A percentile compares a stretch with the other conserved stretches of the same genome.
Conservation (phyloP, 2,888 invertebrate species). For the Macropis europaea region DNA sequence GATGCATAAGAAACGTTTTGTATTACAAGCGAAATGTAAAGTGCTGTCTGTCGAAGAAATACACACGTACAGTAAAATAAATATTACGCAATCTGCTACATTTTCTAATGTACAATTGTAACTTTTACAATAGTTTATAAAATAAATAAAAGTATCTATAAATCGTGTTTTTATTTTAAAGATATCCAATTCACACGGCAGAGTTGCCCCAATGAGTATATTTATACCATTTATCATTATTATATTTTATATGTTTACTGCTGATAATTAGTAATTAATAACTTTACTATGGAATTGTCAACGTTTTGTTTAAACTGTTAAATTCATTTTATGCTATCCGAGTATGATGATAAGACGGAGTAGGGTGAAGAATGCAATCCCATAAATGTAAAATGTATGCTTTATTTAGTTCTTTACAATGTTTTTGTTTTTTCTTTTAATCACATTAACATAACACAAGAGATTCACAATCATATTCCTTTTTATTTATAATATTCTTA, state of each 20-base stretch:
- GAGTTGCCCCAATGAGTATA: no score
- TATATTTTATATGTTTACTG: no score
- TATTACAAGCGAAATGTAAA: conserved; percentile 47
- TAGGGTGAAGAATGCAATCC: not conserved
- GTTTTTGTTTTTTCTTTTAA: conserved; percentile 82
- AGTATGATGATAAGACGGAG: no score
- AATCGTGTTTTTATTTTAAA: not conserved
- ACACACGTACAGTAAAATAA: conserved; percentile 53
- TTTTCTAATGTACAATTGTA: conserved; percentile 71
- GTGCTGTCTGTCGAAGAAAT: conserved; percentile 38
- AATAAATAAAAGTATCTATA: conserved; percentile 66
- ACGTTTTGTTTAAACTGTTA: no score
- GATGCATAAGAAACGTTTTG: conserved; percentile 45
- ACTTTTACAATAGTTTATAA: conserved; percentile 76
- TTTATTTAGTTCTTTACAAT: conserved; percentile 83
- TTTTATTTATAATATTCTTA: conserved; percentile 84
- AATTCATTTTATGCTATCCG: no score
- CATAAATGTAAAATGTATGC: conserved; percentile 79
- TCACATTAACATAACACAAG: conserved; percentile 84
- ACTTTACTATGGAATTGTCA: no score
- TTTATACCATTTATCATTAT: no score
- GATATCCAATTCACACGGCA: no score
- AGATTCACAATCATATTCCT: conserved; percentile 85
- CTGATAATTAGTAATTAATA: no score
- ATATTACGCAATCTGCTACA: conserved; percentile 52